Percentiles rank a stretch among this genome's conserved stretches.
These are phyloP conservation scores for Chrysocyon brachyurus DNA, from an alignment of 2,797 vertebrate species.

Conservation along the genomic window DNA sequence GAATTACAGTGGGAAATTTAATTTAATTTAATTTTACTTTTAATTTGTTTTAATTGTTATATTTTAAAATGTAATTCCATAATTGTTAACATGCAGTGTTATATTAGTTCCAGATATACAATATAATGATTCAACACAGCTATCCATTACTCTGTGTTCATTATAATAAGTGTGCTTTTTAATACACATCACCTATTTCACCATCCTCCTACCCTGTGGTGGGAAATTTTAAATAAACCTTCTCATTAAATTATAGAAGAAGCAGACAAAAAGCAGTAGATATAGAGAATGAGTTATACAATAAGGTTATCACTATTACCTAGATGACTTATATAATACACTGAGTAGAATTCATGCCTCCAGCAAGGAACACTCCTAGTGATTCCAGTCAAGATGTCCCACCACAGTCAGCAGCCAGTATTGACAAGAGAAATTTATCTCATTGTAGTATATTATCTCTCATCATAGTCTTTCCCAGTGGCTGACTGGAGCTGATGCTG, in stretches of 20 bases:
- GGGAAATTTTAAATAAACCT: background rate
- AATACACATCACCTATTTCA: background rate
- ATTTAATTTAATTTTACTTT: background rate
- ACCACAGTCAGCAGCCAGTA: too few species aligned
- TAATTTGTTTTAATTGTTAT: background rate
- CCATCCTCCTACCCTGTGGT: background rate
- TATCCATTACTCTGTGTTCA: background rate
- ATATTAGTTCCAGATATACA: background rate
- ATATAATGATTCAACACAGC: background rate
- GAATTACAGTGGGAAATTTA: background rate
- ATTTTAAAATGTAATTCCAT: background rate
- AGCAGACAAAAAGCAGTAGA: background rate
- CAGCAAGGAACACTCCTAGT: background rate
- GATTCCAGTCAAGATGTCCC: background rate
- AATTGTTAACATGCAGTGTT: background rate
- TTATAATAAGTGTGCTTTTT: background rate
- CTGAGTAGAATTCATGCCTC: background rate
- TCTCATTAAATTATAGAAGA: background rate
- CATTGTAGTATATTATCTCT: background rate
- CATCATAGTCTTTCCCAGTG: background rate
- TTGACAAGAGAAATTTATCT: background rate
- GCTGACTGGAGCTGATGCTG: background rate
- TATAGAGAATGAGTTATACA: background rate
- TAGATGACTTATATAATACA: background rate
- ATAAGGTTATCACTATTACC: background rate